Evolutionary conservation across 2,797 vertebrate genomes (phyloP), one percentile per base, ranked within the genome.

Genomic region (Premnoplex brunnescens): DNA sequence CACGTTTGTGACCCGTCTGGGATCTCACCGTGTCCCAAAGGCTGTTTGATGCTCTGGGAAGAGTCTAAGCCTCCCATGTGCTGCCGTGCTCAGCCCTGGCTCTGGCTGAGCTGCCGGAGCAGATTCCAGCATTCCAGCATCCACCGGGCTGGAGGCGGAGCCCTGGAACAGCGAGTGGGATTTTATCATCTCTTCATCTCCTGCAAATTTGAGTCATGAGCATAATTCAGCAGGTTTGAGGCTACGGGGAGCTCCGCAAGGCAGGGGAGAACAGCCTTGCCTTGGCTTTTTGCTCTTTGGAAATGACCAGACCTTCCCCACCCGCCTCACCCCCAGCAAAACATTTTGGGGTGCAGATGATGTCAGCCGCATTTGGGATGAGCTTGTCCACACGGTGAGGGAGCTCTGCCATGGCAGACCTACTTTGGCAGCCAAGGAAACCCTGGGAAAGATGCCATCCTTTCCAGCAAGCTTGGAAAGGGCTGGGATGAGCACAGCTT

Each of bases 201-300:
- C 83, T 79, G 74, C 80, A 81, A 63, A 17, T 86, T 82, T 36
- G 58, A 92, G 74, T 58, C 56, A 64, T 20, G 43, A 89, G 77
- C 69, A 11, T 30, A 75, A 52, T 80, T 85, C 64, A 83, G 72
- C 64, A 73, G 30, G 49, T 86, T 68, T 41, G 78, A 76, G 62
- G n/a, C 63, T 52, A 23, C 0, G 0, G 41, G 58, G 39, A 60
- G 56, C 36, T 49, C 56, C 0, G 0, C 11, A 20, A 68, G 34
- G 28, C 27, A 8, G 10, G 27, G 43, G 12, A 32, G 72, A 84
- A 23, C 54, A 75, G 46, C 34, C 13, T 64, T 18, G 62, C n/a
- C 59, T 60, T 2, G 22, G 49, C 43, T 26, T 56, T 60, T 63
- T 63, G 22, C 24, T 84, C 23, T 37, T 19, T 23, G 62, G 58